Evolutionary conservation across 30 jellyfish, hydroid and myxozoan genomes (phyloP).

Genomic region (Rhopilema esculentum): DNA sequence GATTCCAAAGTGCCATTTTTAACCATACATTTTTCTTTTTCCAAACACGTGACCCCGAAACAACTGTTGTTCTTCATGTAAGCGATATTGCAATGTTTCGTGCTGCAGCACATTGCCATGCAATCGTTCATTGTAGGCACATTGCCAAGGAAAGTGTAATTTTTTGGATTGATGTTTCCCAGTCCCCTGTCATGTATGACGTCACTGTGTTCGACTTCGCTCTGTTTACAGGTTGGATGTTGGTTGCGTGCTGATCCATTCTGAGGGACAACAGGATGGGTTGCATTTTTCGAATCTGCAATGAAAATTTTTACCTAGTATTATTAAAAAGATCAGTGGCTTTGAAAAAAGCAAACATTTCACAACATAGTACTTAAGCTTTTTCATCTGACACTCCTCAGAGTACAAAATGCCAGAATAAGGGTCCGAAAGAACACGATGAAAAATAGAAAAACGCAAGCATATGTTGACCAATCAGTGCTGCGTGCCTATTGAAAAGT

Average conservation of each 20-base stretch:
- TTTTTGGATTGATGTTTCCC: constrained; percentile 75
- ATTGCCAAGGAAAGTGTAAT: constrained; percentile 92
- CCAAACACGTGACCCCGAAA: constrained; percentile 91
- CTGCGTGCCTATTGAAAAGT: too few relatives aligned
- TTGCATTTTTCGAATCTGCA: constrained; percentile 13
- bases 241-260: constrained; percentile 75
- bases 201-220: constrained; percentile 91
- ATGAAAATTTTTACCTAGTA: neutral
- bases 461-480: too few relatives aligned
- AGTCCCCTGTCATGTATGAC: constrained; percentile 78
- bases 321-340: too few relatives aligned
- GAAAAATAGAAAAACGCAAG: too few relatives aligned
- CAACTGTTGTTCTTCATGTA: constrained; percentile 93
- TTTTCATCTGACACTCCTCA: too few relatives aligned
- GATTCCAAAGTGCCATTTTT: constrained; percentile 71
- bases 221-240: constrained; percentile 90
- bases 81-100: constrained; percentile 90
- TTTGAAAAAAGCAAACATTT: too few relatives aligned
- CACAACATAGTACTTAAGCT: too few relatives aligned
- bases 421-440: too few relatives aligned
- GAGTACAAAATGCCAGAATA: too few relatives aligned
- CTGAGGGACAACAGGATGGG: constrained; percentile 38
- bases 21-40: constrained; percentile 85
- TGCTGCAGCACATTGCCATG: constrained; percentile 97
- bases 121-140: constrained; percentile 96